Base-by-base conservation (phyloP, 2,888 invertebrate species). In the Rotaria magnacalcarata region DNA sequence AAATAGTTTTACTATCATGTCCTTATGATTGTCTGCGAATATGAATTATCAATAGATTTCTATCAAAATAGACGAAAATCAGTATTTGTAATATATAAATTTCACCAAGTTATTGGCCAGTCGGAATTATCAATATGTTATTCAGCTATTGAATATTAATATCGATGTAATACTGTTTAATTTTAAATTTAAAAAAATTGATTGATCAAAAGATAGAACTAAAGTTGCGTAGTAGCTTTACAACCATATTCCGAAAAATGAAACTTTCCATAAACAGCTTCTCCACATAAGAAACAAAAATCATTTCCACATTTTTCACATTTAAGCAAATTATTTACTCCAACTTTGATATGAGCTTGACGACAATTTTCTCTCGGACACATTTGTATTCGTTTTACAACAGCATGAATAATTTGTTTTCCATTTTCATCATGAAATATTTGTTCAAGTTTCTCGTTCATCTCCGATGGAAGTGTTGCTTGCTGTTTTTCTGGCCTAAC, bases 271-370 rank as follows among this genome's bases (percentile, higher is more conserved):
- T 67, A 67, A 34, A 67, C 27, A 19, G 14, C 6, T 67, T 67
- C 67, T 67, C 67, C 67, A 67, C 67, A 67, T 67, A 67, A 0
- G 24, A 67, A 67, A 67, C 67, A 67, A 67, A 67, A 67, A 19
- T 3, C 5, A 16, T 16, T 67, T 67, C 19, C 19, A 67, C 67
- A 67, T 67, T 67, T 67, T 41, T 34, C 67, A 19, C 67, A 67
- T 34, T 11, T 19, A 19, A 67, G 6, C 16, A 5, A 14, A 67
- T 67, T 67, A 3, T 19, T 67, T 19, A 34, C 34, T 41, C 67
- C 67, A 34, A 67, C 19, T 67, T 67, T 67, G 0, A 67, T 19
- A 34, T 27, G 27, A 19, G 10, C 6, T 34, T 67, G 67, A 41
- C 67, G 34, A 5, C 67, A 67, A 67, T 67, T 34, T 41, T 67